These are phyloP conservation scores for Cistogaster globosa DNA, from an alignment of 2,888 invertebrate species.

Conservation along the genomic window DNA sequence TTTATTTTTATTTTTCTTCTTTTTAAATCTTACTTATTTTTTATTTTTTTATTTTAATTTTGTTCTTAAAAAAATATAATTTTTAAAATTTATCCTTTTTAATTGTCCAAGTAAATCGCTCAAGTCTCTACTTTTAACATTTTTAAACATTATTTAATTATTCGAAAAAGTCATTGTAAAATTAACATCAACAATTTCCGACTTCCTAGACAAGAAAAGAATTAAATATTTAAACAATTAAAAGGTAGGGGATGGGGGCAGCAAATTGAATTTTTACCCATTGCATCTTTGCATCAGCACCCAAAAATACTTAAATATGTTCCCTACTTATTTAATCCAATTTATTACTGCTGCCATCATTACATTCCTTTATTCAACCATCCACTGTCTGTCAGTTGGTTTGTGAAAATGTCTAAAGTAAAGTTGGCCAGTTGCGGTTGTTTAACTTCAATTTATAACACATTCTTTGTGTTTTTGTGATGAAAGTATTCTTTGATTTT, in stretches of 20 bases:
- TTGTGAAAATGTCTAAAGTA: constrained; percentile 39
- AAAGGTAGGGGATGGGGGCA: constrained; percentile 2
- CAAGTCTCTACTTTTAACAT: not conserved
- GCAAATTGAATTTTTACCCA: not conserved
- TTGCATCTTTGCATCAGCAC: no score
- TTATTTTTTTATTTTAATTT: no score
- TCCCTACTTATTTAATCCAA: constrained; percentile 31
- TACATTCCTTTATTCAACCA: not conserved
- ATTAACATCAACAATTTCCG: constrained; percentile 16
- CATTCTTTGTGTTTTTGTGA: constrained; percentile 45
- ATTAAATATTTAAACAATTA: not conserved
- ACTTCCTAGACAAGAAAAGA: constrained; percentile 26
- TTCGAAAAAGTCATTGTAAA: not conserved
- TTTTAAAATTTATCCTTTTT: not conserved
- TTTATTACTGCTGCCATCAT: constrained; percentile 44
- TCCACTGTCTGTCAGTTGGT: constrained; percentile 1
- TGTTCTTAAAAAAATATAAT: not conserved
- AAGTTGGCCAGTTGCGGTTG: constrained; percentile 38
- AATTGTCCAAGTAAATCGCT: constrained; percentile 10
- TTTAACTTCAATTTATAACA: constrained; percentile 59
- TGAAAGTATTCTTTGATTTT: constrained; percentile 3
- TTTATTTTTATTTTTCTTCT: no score
- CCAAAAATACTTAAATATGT: not conserved
- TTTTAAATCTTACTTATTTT: no score
- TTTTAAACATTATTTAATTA: constrained; percentile 12